phyloP scores from a whole-genome alignment of 1,140 invertebrate genomes.

The Magallana angulata region DNA sequence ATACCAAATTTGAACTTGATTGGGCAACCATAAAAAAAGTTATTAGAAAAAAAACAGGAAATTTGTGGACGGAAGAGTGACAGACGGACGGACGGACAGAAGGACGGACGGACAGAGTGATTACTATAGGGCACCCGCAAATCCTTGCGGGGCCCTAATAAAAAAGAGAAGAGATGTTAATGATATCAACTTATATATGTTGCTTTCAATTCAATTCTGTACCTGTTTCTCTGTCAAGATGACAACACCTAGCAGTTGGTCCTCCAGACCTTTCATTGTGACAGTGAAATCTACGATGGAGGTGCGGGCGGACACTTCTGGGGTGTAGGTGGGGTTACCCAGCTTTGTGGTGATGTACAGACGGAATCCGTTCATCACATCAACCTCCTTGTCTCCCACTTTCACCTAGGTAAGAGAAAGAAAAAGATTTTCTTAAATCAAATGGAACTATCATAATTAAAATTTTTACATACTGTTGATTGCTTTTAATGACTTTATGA shows the following conservation, averaged over 20 bases:
- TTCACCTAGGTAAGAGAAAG: slow-evolving; percentile 83
- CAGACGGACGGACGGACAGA: too few relatives aligned
- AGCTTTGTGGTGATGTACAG: slow-evolving; percentile 97
- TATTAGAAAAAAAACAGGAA: too few relatives aligned
- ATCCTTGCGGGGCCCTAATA: too few relatives aligned
- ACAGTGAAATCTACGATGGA: slow-evolving; percentile 99
- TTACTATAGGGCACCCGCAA: too few relatives aligned
- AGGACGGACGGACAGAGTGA: too few relatives aligned
- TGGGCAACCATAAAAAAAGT: too few relatives aligned
- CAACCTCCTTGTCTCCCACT: slow-evolving; percentile 97
- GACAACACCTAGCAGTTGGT: slow-evolving; percentile 94
- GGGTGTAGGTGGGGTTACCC: slow-evolving; percentile 96
- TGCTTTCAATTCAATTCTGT: neutral
- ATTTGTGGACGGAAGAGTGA: too few relatives aligned
- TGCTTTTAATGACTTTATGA: too few relatives aligned
- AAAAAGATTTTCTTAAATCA: neutral
- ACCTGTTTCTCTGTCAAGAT: slow-evolving; percentile 95
- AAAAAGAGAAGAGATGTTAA: neutral
- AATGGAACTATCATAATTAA: neutral
- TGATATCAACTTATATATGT: neutral
- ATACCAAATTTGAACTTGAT: too few relatives aligned
- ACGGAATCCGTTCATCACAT: slow-evolving; percentile 97
- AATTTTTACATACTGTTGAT: neutral
- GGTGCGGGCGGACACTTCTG: slow-evolving; percentile 97
- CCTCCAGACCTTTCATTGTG: slow-evolving; percentile 97